phyloP scores from a whole-genome alignment of 1,140 invertebrate species.

The Drosophila bocqueti region DNA sequence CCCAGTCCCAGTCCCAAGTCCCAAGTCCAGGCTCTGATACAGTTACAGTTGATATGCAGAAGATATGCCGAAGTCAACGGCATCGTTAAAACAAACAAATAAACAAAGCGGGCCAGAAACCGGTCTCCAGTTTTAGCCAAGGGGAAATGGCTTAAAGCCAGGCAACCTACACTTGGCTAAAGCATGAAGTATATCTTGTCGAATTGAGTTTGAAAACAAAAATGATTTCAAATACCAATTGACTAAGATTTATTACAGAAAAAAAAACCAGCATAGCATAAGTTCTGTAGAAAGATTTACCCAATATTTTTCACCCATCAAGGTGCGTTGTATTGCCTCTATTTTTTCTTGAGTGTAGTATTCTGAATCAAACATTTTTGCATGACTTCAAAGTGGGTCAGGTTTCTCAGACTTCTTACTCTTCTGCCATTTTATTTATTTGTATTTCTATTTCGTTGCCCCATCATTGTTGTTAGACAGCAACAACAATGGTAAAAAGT shows the following conservation, averaged over 20 bases:
- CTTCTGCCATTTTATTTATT: constrained; percentile 17
- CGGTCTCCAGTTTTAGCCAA: constrained; percentile 34
- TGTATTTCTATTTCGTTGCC: constrained; percentile 30
- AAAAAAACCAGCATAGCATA: neutral
- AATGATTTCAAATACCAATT: neutral
- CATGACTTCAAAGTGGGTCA: constrained; percentile 68
- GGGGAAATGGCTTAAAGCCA: constrained; percentile 57
- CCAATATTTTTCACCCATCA: neutral
- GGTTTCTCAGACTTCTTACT: constrained; percentile 27
- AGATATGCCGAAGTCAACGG: constrained; percentile 57
- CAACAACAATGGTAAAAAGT: constrained; percentile 28
- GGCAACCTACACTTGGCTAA: constrained; percentile 38
- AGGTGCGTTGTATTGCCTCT: too few relatives aligned
- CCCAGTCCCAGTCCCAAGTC: constrained; percentile 32
- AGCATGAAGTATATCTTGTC: neutral
- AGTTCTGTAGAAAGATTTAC: neutral
- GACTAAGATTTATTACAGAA: neutral
- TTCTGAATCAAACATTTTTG: constrained; percentile 47
- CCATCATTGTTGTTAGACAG: constrained; percentile 46
- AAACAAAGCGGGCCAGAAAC: constrained; percentile 54
- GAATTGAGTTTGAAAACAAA: neutral
- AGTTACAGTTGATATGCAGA: constrained; percentile 63
- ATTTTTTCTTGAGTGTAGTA: constrained; percentile 20
- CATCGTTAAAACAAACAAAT: constrained; percentile 67
- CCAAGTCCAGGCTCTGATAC: constrained; percentile 56